Evolutionary conservation across 2,888 invertebrate genomes (phyloP).

Genomic region (Drosophila gaucha): DNA sequence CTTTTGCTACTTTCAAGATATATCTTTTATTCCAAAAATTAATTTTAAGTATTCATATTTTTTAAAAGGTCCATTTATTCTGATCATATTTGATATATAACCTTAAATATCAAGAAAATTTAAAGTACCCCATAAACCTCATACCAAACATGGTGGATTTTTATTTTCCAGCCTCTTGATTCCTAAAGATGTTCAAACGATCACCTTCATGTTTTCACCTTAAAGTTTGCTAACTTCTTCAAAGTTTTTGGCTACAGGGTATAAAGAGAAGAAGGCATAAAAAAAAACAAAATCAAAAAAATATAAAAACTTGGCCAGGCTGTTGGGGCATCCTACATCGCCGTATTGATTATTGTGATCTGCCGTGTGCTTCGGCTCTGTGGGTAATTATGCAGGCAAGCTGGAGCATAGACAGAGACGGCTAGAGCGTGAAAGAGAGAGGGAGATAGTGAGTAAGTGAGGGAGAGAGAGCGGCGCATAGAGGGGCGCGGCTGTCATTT

Average conservation of each 20-base stretch:
- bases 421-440: not conserved
- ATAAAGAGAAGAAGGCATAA: constrained; percentile 7
- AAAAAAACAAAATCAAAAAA: not conserved
- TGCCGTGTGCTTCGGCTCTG: constrained; percentile 67
- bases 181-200: not conserved
- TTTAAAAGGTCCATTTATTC: too few species aligned
- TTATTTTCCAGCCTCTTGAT: not conserved
- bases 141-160: too few species aligned
- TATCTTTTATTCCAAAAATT: too few species aligned
- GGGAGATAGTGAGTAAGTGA: not conserved
- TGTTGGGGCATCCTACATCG: constrained; percentile 26
- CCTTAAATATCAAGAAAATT: too few species aligned
- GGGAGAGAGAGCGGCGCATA: constrained; percentile 8
- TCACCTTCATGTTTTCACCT: not conserved
- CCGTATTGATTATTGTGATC: constrained; percentile 81
- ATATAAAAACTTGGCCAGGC: constrained; percentile 43
- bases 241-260: constrained; percentile 31
- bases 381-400: constrained; percentile 72
- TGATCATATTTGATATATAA: too few species aligned
- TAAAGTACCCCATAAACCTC: too few species aligned
- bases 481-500: constrained; percentile 71
- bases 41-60: too few species aligned
- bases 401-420: constrained; percentile 1
- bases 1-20: too few species aligned
- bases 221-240: not conserved